Evolutionary conservation across 2,888 invertebrate species (phyloP).

Genomic region (Odontocerum albicorne): DNA sequence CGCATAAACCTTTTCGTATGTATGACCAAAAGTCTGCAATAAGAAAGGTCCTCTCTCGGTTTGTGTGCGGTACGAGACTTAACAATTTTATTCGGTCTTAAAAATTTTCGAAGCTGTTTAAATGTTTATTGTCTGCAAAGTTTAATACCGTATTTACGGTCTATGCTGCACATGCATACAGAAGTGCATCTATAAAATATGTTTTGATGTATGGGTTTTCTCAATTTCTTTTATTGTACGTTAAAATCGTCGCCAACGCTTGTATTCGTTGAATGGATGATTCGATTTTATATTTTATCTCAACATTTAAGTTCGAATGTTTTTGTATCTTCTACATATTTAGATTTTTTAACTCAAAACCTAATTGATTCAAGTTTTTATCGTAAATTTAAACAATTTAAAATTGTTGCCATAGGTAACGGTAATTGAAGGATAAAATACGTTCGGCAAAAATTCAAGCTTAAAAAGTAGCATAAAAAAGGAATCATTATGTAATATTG

Average conservation of each 20-base stretch:
- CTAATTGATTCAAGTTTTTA: not conserved
- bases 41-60: not conserved
- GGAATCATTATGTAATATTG: too few species aligned
- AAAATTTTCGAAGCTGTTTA: slow-evolving; percentile 2
- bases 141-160: slow-evolving; percentile 1
- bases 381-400: not conserved
- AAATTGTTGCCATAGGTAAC: not conserved
- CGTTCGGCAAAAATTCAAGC: too few species aligned
- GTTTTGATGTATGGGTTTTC: too few species aligned
- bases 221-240: too few species aligned
- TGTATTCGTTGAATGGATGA: too few species aligned
- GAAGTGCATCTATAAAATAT: too few species aligned
- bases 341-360: not conserved
- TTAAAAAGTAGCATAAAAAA: too few species aligned
- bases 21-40: not conserved
- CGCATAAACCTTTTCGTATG: not conserved
- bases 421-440: not conserved
- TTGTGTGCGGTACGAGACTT: too few species aligned
- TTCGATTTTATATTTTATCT: too few species aligned
- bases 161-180: not conserved
- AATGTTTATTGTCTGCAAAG: slow-evolving; percentile 1
- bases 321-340: too few species aligned
- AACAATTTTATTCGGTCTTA: slow-evolving; percentile 1
- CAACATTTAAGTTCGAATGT: too few species aligned
- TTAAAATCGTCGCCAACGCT: too few species aligned